A percentile compares a stretch with the other conserved stretches of the same genome.
These are phyloP conservation scores for Rutpela maculata DNA, from an alignment of 2,888 invertebrate genomes.

Conservation along the genomic window DNA sequence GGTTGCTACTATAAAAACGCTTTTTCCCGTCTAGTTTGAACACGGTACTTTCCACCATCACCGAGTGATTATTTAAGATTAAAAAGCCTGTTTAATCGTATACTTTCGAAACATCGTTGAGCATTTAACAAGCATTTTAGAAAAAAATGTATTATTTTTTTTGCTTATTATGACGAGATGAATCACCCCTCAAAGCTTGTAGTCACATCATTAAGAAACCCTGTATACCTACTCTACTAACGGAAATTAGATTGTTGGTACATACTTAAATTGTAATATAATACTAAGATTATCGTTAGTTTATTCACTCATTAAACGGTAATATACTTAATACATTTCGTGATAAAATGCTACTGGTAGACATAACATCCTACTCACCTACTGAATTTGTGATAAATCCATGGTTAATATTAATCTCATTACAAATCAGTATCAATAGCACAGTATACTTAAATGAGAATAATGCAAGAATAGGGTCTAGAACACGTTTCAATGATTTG, in stretches of 20 bases:
- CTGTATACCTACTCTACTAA: background rate
- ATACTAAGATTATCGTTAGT: background rate
- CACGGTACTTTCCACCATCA: no score
- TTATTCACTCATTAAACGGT: background rate
- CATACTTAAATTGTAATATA: background rate
- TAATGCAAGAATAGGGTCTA: background rate
- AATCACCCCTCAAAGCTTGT: no score
- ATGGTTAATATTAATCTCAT: background rate
- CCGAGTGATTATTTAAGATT: no score
- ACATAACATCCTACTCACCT: slow-evolving; percentile 5
- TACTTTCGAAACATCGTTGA: no score
- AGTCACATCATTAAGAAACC: no score
- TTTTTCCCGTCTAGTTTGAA: no score
- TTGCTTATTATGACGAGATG: no score
- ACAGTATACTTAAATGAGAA: background rate
- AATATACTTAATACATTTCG: background rate
- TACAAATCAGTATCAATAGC: background rate
- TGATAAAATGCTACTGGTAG: slow-evolving; percentile 4
- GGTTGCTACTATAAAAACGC: no score
- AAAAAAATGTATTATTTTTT: no score
- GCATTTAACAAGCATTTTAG: no score
- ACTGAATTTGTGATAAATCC: background rate
- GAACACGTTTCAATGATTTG: background rate
- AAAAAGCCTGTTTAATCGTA: no score
- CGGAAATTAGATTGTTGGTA: background rate